phyloP scores from a whole-genome alignment of 2,797 vertebrate genomes.

The Delichon dasypus region DNA sequence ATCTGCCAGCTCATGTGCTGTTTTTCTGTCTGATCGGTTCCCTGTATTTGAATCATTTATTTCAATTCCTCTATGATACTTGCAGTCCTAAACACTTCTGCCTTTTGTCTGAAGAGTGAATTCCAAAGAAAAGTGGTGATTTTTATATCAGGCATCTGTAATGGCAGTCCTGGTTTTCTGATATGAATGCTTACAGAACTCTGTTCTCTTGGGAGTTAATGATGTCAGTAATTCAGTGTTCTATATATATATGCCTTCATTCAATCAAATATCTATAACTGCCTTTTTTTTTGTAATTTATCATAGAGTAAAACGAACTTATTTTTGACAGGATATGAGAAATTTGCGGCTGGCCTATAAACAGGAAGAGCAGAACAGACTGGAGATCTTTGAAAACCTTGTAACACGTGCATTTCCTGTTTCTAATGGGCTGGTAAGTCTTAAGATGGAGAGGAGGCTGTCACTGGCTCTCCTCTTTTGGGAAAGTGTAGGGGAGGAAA shows the following conservation, averaged over 20 bases:
- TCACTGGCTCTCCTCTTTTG: not conserved
- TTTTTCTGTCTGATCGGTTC: not conserved
- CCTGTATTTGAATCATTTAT: not conserved
- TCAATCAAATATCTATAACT: not conserved
- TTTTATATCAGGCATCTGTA: not conserved
- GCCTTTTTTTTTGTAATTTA: not conserved
- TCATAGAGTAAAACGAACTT: not conserved
- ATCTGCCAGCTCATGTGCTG: not conserved
- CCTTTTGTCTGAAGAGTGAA: slow-evolving; percentile 9
- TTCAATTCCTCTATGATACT: slow-evolving; percentile 38
- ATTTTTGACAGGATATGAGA: slow-evolving; percentile 89
- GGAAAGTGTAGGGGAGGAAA: not conserved
- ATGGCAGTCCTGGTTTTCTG: not conserved
- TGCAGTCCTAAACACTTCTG: slow-evolving; percentile 6
- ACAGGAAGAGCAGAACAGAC: slow-evolving; percentile 84
- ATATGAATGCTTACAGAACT: not conserved
- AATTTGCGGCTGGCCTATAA: slow-evolving; percentile 92
- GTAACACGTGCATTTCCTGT: slow-evolving; percentile 87
- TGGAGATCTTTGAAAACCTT: slow-evolving; percentile 87
- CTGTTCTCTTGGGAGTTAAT: not conserved
- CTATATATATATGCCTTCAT: not conserved
- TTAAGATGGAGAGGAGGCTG: not conserved
- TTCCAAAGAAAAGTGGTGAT: not conserved
- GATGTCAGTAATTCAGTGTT: not conserved
- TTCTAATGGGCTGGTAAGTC: slow-evolving; percentile 84